Percentiles rank a stretch among this genome's conserved stretches.
Evolutionary conservation across 2,113 vertebrate genomes (phyloP).

Genomic region (Tor tambroides): DNA sequence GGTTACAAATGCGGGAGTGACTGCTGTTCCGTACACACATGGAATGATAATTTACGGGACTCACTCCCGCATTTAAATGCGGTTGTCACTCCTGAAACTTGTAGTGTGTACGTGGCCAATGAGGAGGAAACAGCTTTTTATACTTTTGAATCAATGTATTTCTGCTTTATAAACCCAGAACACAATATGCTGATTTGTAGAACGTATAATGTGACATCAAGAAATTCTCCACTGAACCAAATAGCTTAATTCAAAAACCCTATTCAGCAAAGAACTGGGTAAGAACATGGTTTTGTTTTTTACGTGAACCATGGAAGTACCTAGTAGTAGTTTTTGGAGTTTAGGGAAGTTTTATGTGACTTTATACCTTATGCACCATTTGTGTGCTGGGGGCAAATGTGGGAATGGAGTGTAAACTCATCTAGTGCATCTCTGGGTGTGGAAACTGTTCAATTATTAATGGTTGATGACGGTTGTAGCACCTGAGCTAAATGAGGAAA

Average conservation of each 20-base stretch:
- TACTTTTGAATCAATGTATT: not conserved
- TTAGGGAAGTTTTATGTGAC: not conserved
- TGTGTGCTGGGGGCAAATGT: conserved; percentile 38
- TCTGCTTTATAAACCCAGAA: too few relatives aligned
- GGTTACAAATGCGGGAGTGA: too few relatives aligned
- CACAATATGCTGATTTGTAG: too few relatives aligned
- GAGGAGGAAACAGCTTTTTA: not conserved
- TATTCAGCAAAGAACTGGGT: not conserved
- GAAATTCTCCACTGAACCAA: not conserved
- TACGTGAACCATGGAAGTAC: not conserved
- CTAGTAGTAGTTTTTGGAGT: not conserved
- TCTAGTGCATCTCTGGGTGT: conserved; percentile 34
- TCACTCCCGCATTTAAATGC: too few relatives aligned
- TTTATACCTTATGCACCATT: not conserved
- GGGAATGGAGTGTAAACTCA: conserved; percentile 35
- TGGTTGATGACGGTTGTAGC: conserved; percentile 54
- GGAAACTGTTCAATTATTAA: conserved; percentile 67
- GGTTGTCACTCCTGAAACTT: too few relatives aligned
- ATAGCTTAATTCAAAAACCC: not conserved
- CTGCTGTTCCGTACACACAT: too few relatives aligned
- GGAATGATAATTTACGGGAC: too few relatives aligned
- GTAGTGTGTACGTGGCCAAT: too few relatives aligned
- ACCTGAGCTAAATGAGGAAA: conserved; percentile 54
- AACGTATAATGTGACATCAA: not conserved
- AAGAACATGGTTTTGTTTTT: not conserved